A percentile compares a stretch with the other conserved stretches of the same genome.
Evolutionary conservation across 2,113 vertebrate species (phyloP).

Genomic region (Archilochus colubris): DNA sequence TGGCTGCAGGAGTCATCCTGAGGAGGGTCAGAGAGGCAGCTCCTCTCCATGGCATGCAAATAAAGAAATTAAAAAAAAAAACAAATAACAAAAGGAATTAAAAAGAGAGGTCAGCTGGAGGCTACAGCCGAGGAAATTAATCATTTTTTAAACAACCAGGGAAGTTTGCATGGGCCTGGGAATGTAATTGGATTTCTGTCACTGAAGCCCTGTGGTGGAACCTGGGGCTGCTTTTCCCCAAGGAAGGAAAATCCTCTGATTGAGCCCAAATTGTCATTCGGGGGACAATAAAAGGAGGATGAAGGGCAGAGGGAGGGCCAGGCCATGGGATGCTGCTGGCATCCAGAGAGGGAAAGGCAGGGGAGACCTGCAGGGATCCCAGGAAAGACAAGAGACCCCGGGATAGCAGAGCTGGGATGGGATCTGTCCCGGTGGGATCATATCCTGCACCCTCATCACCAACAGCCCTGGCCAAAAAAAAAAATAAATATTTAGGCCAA

Average conservation of each 20-base stretch:
- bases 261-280: neutral
- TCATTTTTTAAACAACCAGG: slow-evolving; percentile 9
- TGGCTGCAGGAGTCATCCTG: neutral
- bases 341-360: too few species aligned
- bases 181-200: slow-evolving; percentile 44
- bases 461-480: neutral
- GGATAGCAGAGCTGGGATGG: neutral
- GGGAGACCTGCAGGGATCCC: fast-evolving
- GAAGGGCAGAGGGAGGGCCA: neutral
- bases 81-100: neutral
- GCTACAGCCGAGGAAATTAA: slow-evolving; percentile 16
- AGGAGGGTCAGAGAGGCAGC: slow-evolving; percentile 41
- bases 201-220: neutral
- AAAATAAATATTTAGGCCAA: too few species aligned
- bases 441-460: neutral
- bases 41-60: neutral
- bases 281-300: neutral
- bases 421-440: fast-evolving
- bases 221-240: neutral
- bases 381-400: neutral
- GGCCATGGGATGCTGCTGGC: neutral
- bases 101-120: slow-evolving; percentile 54
- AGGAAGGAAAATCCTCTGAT: slow-evolving; percentile 22
- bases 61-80: neutral
- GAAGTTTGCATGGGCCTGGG: slow-evolving; percentile 40